A percentile compares a stretch with the other conserved stretches of the same genome.
Evolutionary conservation across 1,140 invertebrate species (phyloP).

Genomic region (Drosophila setifemur): DNA sequence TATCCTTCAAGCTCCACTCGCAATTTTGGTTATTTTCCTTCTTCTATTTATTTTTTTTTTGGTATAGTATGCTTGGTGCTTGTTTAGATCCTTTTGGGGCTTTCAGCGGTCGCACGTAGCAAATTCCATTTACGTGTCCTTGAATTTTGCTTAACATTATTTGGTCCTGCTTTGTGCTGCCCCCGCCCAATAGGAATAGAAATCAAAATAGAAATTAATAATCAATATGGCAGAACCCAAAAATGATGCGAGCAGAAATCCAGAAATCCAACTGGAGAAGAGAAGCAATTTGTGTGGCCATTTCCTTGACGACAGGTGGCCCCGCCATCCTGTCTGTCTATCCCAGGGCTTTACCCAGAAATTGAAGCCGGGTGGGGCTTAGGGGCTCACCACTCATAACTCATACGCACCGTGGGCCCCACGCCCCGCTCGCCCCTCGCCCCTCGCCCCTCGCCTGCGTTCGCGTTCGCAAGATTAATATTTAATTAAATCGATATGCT

Average conservation of each 20-base stretch:
- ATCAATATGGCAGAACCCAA: slow-evolving; percentile 42
- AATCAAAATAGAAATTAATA: slow-evolving; percentile 44
- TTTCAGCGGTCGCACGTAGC: slow-evolving; percentile 24
- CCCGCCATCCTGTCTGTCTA: neutral
- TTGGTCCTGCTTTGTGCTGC: slow-evolving; percentile 5
- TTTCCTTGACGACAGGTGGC: slow-evolving; percentile 31
- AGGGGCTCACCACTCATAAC: slow-evolving; percentile 17
- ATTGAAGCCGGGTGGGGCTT: neutral
- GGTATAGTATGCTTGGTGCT: neutral
- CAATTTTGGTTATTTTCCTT: slow-evolving; percentile 5
- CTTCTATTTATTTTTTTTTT: neutral
- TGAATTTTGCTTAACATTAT: slow-evolving; percentile 39
- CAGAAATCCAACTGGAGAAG: slow-evolving; percentile 5
- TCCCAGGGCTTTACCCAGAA: neutral
- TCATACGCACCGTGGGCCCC: slow-evolving; percentile 41
- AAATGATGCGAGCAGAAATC: slow-evolving; percentile 8
- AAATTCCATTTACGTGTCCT: slow-evolving; percentile 58
- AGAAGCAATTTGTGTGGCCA: slow-evolving; percentile 39
- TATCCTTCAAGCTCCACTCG: neutral
- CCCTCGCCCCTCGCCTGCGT: too few species aligned
- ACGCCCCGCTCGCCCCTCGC: too few species aligned
- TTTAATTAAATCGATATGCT: slow-evolving; percentile 67
- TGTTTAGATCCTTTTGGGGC: slow-evolving; percentile 15
- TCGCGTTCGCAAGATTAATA: slow-evolving; percentile 44
- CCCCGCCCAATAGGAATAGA: slow-evolving; percentile 14